These are phyloP conservation scores for Nemopilema nomurai DNA, from an alignment of 30 jellyfish, hydroid and myxozoan species.

Conservation along the genomic window DNA sequence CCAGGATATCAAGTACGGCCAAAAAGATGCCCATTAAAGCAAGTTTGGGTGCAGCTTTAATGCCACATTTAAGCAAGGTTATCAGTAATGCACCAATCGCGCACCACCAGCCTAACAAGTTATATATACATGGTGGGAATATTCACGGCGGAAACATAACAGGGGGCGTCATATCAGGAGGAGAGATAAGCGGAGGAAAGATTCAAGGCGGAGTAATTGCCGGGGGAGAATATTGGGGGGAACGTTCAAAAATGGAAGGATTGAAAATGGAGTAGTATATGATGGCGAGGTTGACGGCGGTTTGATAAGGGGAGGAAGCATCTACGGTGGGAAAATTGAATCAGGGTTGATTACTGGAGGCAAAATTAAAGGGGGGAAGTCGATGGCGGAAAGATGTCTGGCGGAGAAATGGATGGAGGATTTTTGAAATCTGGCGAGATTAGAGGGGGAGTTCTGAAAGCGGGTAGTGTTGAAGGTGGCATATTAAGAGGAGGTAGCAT, in stretches of 20 bases:
- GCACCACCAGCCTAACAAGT: not conserved
- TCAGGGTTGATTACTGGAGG: slow-evolving; percentile 92
- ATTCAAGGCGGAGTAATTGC: slow-evolving; percentile 82
- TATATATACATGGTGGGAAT: slow-evolving; percentile 80
- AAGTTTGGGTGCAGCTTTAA: not conserved
- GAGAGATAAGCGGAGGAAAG: slow-evolving; percentile 76
- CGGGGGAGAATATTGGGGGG: not conserved
- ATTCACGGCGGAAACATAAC: slow-evolving; percentile 82
- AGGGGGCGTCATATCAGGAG: slow-evolving; percentile 95
- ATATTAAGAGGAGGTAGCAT: slow-evolving; percentile 81
- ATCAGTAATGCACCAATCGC: not conserved
- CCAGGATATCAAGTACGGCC: slow-evolving; percentile 10
- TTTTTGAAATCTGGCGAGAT: slow-evolving; percentile 82
- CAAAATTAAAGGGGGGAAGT: slow-evolving; percentile 70
- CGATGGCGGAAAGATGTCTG: slow-evolving; percentile 81
- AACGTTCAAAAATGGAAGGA: slow-evolving; percentile 71
- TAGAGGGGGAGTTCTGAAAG: slow-evolving; percentile 76
- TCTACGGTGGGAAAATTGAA: slow-evolving; percentile 78
- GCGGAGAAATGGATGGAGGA: slow-evolving; percentile 96
- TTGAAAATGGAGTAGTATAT: slow-evolving; percentile 74
- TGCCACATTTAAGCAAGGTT: not conserved
- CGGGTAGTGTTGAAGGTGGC: slow-evolving; percentile 97
- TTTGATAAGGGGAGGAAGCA: slow-evolving; percentile 70
- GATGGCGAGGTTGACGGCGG: slow-evolving; percentile 92
- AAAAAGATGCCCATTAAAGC: not conserved